Percentiles rank a stretch among this genome's conserved stretches.
These are phyloP conservation scores for Dryobotodes eremita DNA, from an alignment of 2,888 invertebrate genomes.

Conservation along the genomic window DNA sequence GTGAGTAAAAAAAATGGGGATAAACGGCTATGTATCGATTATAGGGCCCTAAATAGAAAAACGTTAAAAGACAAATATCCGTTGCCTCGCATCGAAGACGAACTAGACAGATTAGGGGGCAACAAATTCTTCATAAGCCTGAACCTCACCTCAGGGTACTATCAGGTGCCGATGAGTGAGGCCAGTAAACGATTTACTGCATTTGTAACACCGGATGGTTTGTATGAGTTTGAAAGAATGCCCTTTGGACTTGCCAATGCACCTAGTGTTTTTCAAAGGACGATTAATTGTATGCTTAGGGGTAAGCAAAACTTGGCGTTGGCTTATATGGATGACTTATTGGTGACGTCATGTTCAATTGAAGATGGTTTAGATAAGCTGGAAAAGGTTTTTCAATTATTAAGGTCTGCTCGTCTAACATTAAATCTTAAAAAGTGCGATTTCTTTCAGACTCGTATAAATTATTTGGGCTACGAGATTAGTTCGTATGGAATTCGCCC, in stretches of 20 bases:
- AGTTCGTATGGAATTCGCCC: neutral
- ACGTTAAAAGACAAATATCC: neutral
- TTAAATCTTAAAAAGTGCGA: neutral
- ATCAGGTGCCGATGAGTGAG: neutral
- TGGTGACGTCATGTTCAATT: neutral
- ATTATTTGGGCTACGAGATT: no score
- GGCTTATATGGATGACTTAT: neutral
- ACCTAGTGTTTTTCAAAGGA: conserved; percentile 5
- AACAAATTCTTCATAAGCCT: conserved; percentile 1
- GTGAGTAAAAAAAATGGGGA: neutral
- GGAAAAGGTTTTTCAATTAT: no score
- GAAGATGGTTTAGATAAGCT: neutral
- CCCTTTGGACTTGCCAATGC: conserved; percentile 1
- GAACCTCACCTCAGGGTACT: neutral
- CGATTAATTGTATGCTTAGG: conserved; percentile 5
- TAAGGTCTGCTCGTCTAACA: neutral
- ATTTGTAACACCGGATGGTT: conserved; percentile 6
- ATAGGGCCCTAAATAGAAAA: conserved; percentile 6
- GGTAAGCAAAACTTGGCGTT: neutral
- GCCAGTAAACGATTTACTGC: conserved; percentile 1
- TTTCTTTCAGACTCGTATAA: neutral
- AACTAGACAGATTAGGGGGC: neutral
- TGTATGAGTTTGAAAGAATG: conserved; percentile 4
- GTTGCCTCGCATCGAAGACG: conserved; percentile 3
- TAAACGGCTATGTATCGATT: neutral